Evolutionary conservation across 2,888 invertebrate species (phyloP), one percentile per base, ranked within the genome.

Genomic region (Epistrophella euchroma): DNA sequence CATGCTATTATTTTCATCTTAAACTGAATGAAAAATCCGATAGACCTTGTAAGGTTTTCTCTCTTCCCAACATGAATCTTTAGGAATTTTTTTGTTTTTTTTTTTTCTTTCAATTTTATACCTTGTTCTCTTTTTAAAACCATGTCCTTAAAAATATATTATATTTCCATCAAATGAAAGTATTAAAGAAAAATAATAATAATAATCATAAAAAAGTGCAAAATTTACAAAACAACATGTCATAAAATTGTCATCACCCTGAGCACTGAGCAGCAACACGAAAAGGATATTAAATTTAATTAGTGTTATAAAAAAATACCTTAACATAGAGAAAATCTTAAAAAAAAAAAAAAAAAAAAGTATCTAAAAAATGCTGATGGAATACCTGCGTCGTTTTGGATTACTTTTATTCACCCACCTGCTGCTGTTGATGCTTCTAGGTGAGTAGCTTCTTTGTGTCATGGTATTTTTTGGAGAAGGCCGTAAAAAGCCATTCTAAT

Each of bases 381-480:
- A 90, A 88, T 89, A 89, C 88, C 89, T 88, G 83, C 88, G 89
- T 74, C 89, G 89, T 72, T 88, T 89, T 78, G 90, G 90, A 89
- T 89, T 89, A 84, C 88, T 90, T 77, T 89, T 90, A 89, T 88
- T 89, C 83, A 88, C 89, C 87, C 90, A 91, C 81, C 89, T 91
- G 88, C 89, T 91, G 90, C 88, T 91, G 85, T 80, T 91, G 43
- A 89, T 91, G 89, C 81, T 91, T 64, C 88, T 91, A 68, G 91
- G 91, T 91, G 88, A 90, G 91, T 72, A 37, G 37, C 9, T 40
- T 60, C 22, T 37, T 35, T 58, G 37, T 58, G 15, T 15, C 17
- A 32, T 32, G 17, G 11, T 19, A 0, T 58, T 35, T 19, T 60
- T 22, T 60, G 47, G 3, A 0, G 13, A 11, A 22, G 45, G 22